Base-by-base conservation (phyloP, 2,888 invertebrate species). In the Pseudococcus viburni region DNA sequence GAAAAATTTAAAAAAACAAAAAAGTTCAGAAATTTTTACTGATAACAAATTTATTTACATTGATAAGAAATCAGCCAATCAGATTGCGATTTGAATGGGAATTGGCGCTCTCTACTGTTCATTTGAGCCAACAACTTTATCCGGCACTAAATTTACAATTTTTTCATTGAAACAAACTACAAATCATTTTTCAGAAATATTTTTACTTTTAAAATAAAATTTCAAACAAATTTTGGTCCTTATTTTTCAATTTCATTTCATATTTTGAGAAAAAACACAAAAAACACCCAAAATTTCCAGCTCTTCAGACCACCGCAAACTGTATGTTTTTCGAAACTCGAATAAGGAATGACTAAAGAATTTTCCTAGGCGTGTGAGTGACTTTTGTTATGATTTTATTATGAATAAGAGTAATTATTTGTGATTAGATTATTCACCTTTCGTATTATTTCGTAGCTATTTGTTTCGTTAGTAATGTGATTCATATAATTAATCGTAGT, bases 361-460 rank as follows among this genome's bases (percentile, higher is more conserved):
- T 83, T 83, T 83, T 83, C 80, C 80, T 83, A 83, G 80, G 80
- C 80, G 80, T 77, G 77, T 83, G 80, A 83, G 80, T 46, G 80
- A 83, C 80, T 83, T 77, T 77, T 83, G 80, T 83, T 83, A 46
- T 83, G 80, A 39, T 83, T 73, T 83, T 84, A 51, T 84, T 26
- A 84, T 84, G 84, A 84, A 46, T 84, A 84, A 51, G 55, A 84
- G 12, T 51, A 84, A 84, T 84, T 59, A 85, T 64, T 42, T 85
- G 85, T 85, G 85, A 85, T 85, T 85, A 85, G 85, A 85, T 85
- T 85, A 85, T 85, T 85, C 55, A 85, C 85, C 85, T 85, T 85
- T 85, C 42, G 33, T 46, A 46, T 46, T 46, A 83, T 83, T 83
- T 83, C 80, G 80, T 46, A 46, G 80, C 46, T 11, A 46, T 83